Base-by-base conservation (phyloP, 2,797 vertebrate species). In the Clangula hyemalis region DNA sequence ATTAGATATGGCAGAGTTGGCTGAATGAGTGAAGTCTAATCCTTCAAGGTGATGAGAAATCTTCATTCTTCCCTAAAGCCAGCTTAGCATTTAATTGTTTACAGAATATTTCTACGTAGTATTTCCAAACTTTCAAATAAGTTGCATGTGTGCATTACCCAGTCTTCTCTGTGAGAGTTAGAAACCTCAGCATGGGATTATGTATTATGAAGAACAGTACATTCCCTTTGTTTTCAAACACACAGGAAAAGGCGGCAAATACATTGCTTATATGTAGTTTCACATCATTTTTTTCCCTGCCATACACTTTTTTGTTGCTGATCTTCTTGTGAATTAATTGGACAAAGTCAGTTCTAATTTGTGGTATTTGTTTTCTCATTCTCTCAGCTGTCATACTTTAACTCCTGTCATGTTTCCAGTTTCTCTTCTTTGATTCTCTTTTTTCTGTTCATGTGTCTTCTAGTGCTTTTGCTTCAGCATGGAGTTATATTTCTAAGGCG, bases 331-430 rank as follows among this genome's bases (percentile, higher is more conserved):
- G 81, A 90, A 90, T 87, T 87, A 86, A 72, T 81, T 87, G 87
- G 62, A 61, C 11, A 39, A 81, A 81, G 62, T 82, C 60, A 70
- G 25, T 75, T 89, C 62, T 81, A 66, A 81, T 96, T 91, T 85
- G 45, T 65, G 9, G 54, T 65, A 72, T 85, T 91, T 89, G 24
- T 90, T 83, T 85, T 75, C 85, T 91, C 54, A 39, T 87, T 89
- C 41, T 87, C 58, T 5, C 11, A 86, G 80, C 73, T 96, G 89
- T 87, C 73, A 78, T n/a, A 79, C 58, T 74, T 89, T 10, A 87
- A 81, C 6, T 4, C 61, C 58, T 60, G 9, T 76, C 11, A 0
- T 83, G 53, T 88, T 93, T 88, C 43, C 36, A 64, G n/a, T 47
- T 83, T 92, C 11, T 72, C 57, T 83, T 77, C 53, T 94, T 87